These are phyloP conservation scores for Palythoa grandiflora DNA, from an alignment of 92 coral and sea anemone species.

Conservation along the genomic window DNA sequence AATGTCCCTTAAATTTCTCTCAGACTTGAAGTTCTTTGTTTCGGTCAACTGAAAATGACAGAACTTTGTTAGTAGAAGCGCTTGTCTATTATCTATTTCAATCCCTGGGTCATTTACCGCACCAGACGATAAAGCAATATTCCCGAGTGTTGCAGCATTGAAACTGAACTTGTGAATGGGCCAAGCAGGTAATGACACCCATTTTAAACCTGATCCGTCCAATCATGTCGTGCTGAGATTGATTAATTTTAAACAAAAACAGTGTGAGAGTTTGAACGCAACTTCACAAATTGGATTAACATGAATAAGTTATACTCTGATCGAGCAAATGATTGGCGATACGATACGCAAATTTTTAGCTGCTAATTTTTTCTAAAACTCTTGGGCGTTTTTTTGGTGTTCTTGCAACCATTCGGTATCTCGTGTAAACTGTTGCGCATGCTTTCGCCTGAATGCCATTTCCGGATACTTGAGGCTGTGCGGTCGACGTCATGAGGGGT, in stretches of 20 bases:
- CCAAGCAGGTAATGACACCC: conserved; percentile 36
- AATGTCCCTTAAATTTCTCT: background rate
- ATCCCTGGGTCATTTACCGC: background rate
- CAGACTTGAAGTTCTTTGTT: background rate
- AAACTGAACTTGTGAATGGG: conserved; percentile 22
- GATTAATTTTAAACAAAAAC: conserved; percentile 50
- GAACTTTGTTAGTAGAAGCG: conserved; percentile 26
- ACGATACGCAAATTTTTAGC: conserved; percentile 7
- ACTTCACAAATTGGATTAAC: conserved; percentile 39
- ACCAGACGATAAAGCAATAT: background rate
- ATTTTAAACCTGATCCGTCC: conserved; percentile 31
- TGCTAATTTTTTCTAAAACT: conserved; percentile 35
- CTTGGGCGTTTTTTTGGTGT: background rate
- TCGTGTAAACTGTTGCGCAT: background rate
- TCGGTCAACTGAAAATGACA: conserved; percentile 38
- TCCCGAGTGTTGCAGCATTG: background rate
- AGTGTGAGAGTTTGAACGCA: conserved; percentile 31
- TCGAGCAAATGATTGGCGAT: conserved; percentile 11
- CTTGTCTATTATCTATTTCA: background rate
- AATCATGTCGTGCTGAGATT: conserved; percentile 31
- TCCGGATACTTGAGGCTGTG: background rate
- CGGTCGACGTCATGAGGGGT: background rate
- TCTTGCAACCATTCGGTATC: background rate
- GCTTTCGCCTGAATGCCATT: conserved; percentile 10
- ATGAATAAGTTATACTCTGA: background rate